These are phyloP conservation scores for Griposia aprilina DNA, from an alignment of 2,888 invertebrate species.

Conservation along the genomic window DNA sequence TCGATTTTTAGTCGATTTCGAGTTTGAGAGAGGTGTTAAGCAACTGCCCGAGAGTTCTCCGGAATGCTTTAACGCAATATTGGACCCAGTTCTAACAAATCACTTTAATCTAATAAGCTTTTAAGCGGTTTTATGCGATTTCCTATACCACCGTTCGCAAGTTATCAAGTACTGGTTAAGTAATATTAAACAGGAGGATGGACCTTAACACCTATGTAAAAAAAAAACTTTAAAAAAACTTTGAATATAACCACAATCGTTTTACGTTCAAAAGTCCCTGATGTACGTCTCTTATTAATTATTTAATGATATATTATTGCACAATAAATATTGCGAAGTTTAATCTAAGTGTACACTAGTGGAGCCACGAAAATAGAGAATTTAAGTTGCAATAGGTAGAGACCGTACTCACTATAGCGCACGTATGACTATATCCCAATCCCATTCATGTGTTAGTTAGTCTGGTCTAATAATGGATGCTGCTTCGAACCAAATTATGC, in stretches of 20 bases:
- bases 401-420: background rate
- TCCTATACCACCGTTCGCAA: background rate
- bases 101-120: slow-evolving; percentile 32
- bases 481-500: slow-evolving; percentile 26
- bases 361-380: slow-evolving; percentile 40
- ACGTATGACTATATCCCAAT: background rate
- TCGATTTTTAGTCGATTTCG: slow-evolving; percentile 39
- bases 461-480: background rate
- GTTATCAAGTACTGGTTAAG: background rate
- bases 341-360: slow-evolving; percentile 45
- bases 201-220: too few species aligned
- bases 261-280: slow-evolving; percentile 1
- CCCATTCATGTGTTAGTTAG: slow-evolving; percentile 2
- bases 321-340: slow-evolving; percentile 42
- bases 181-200: background rate
- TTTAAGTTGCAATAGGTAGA: background rate
- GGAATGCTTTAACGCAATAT: slow-evolving; percentile 32
- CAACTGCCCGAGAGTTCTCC: slow-evolving; percentile 1
- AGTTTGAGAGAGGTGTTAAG: slow-evolving; percentile 35
- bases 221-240: background rate
- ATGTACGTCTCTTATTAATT: slow-evolving; percentile 19
- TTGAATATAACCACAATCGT: background rate
- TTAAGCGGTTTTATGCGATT: background rate
- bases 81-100: slow-evolving; percentile 10
- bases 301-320: slow-evolving; percentile 38